These are phyloP conservation scores for Spodoptera picta DNA, from an alignment of 2,888 invertebrate genomes.

Conservation along the genomic window DNA sequence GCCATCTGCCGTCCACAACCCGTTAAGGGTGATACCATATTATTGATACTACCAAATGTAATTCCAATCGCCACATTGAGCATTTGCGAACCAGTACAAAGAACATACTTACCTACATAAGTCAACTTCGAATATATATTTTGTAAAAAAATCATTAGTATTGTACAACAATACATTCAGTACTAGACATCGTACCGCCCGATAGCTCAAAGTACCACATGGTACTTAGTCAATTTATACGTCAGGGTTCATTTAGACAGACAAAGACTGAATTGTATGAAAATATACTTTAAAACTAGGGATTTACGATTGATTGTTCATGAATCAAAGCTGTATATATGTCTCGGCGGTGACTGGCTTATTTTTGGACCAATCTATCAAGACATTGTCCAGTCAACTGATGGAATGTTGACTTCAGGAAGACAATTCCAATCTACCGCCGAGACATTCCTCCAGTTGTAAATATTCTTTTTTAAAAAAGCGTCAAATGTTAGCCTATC, in stretches of 20 bases:
- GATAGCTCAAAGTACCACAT: constrained; percentile 41
- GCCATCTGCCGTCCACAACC: too few relatives aligned
- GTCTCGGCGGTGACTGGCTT: too few relatives aligned
- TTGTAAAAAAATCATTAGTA: constrained; percentile 44
- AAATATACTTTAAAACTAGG: not conserved
- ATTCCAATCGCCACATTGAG: too few relatives aligned
- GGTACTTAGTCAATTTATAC: constrained; percentile 56
- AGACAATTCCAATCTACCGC: too few relatives aligned
- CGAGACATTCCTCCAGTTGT: constrained; percentile 11
- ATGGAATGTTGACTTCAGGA: too few relatives aligned
- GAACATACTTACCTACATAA: constrained; percentile 14
- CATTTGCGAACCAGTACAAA: too few relatives aligned
- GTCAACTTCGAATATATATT: constrained; percentile 57
- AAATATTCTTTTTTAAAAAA: constrained; percentile 3
- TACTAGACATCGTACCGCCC: constrained; percentile 44
- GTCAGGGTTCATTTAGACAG: constrained; percentile 50
- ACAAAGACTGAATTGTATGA: constrained; percentile 21
- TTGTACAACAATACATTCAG: constrained; percentile 50
- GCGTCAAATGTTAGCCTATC: constrained; percentile 23
- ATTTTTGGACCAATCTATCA: too few relatives aligned
- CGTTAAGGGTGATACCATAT: too few relatives aligned
- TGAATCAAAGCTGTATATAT: too few relatives aligned
- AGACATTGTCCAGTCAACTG: too few relatives aligned
- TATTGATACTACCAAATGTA: too few relatives aligned
- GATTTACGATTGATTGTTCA: not conserved